Conservation (phyloP, 2,113 vertebrate species). For the Perca schrenkii region DNA sequence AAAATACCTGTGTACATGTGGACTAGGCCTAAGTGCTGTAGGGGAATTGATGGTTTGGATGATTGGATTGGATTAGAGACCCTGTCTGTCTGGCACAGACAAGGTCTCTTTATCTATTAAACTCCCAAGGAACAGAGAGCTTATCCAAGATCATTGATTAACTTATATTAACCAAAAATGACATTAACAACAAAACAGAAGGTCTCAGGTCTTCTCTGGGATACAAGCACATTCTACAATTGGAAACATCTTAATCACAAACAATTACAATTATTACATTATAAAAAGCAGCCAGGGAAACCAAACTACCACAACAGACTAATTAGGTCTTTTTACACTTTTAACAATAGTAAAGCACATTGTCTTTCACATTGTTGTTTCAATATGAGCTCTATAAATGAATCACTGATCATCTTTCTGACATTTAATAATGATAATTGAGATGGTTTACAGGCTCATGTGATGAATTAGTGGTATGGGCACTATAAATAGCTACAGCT, state of each 20-base stretch:
- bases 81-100: slow-evolving; percentile 21
- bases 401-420: background rate
- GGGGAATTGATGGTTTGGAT: slow-evolving; percentile 55
- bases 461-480: background rate
- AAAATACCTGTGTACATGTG: no score
- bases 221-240: background rate
- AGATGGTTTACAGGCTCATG: background rate
- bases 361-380: background rate
- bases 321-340: background rate
- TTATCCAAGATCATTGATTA: slow-evolving; percentile 46
- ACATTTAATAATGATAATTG: background rate
- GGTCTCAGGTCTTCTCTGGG: background rate
- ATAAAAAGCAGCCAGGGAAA: slow-evolving; percentile 7
- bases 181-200: slow-evolving; percentile 30
- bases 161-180: slow-evolving; percentile 17
- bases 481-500: background rate
- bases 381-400: background rate
- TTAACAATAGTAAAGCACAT: background rate
- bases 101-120: slow-evolving; percentile 56
- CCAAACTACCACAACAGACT: background rate
- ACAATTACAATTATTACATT: slow-evolving; percentile 1
- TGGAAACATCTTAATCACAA: background rate
- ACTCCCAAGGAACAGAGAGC: slow-evolving; percentile 39
- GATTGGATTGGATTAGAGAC: slow-evolving; percentile 34
- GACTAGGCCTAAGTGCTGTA: slow-evolving; percentile 17